Evolutionary conservation across 2,888 invertebrate genomes (phyloP).

Genomic region (Cataglyphis altisquamis): DNA sequence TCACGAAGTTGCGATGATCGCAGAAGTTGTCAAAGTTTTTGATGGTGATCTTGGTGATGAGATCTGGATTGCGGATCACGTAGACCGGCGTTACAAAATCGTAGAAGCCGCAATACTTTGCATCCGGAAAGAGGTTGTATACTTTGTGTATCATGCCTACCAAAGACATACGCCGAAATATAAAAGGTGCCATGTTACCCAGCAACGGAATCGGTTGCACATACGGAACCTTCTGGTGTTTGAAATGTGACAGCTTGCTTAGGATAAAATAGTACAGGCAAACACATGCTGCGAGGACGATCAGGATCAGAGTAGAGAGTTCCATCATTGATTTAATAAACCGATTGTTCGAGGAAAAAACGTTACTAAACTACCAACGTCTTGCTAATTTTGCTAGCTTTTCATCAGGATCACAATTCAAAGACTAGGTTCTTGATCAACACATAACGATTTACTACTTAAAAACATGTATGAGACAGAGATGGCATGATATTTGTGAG

Average conservation of each 20-base stretch:
- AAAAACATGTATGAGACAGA: too few species aligned
- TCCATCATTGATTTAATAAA: not conserved
- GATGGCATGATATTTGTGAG: too few species aligned
- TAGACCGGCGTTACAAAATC: constrained; percentile 71
- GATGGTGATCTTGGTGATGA: constrained; percentile 70
- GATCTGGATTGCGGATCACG: constrained; percentile 74
- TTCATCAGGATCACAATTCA: too few species aligned
- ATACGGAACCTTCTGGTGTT: constrained; percentile 68
- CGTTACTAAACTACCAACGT: too few species aligned
- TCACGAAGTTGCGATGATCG: constrained; percentile 49
- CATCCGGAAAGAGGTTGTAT: constrained; percentile 62
- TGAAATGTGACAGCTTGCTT: constrained; percentile 56
- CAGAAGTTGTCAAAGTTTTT: constrained; percentile 75
- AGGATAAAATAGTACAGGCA: constrained; percentile 55
- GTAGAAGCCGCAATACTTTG: constrained; percentile 74
- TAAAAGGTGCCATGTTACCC: constrained; percentile 62
- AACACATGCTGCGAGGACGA: not conserved
- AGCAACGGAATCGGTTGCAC: constrained; percentile 64
- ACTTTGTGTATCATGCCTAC: constrained; percentile 38
- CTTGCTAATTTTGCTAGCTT: too few species aligned
- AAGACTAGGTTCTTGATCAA: too few species aligned
- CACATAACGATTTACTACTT: too few species aligned
- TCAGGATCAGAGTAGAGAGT: not conserved
- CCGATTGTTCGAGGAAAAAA: too few species aligned
- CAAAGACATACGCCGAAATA: constrained; percentile 60